Conservation (phyloP, 2,888 invertebrate species). For the Acanthosepion pharaonis region DNA sequence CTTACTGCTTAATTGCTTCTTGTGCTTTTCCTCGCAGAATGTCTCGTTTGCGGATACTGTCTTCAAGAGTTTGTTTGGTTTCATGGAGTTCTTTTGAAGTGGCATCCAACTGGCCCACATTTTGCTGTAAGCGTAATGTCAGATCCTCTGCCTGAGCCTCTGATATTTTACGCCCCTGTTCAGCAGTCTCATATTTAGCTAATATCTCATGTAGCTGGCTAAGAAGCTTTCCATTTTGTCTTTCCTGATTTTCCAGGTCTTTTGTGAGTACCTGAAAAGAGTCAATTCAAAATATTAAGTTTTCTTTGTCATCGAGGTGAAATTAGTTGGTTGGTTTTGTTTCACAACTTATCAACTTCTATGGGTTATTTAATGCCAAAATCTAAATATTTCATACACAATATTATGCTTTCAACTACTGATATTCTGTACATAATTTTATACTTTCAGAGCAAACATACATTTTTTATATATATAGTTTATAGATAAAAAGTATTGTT, state of each 20-base stretch:
- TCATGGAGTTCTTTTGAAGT: conserved; percentile 63
- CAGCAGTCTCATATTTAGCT: conserved; percentile 67
- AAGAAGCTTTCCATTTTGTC: conserved; percentile 66
- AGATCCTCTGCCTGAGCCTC: conserved; percentile 67
- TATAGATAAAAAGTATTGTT: too few relatives aligned
- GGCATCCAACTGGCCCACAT: conserved; percentile 65
- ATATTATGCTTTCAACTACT: too few relatives aligned
- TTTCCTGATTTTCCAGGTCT: conserved; percentile 68
- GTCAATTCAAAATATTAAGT: too few relatives aligned
- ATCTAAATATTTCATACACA: too few relatives aligned
- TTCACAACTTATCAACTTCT: too few relatives aligned
- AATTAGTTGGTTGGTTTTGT: too few relatives aligned
- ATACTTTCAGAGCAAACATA: too few relatives aligned
- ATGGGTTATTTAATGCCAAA: too few relatives aligned
- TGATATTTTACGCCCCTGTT: conserved; percentile 63
- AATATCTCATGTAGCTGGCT: conserved; percentile 68
- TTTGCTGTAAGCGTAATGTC: conserved; percentile 62
- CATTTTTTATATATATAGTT: too few relatives aligned
- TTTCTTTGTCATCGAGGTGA: too few relatives aligned
- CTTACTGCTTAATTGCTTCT: conserved; percentile 72
- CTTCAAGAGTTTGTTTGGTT: conserved; percentile 63
- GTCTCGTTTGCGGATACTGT: conserved; percentile 68
- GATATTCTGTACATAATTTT: too few relatives aligned
- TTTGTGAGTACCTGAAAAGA: conserved; percentile 67
- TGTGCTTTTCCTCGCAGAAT: conserved; percentile 71